Evolutionary conservation across 2,797 vertebrate species (phyloP), one percentile per base, ranked within the genome.

Genomic region (Thripadectes ignobilis): DNA sequence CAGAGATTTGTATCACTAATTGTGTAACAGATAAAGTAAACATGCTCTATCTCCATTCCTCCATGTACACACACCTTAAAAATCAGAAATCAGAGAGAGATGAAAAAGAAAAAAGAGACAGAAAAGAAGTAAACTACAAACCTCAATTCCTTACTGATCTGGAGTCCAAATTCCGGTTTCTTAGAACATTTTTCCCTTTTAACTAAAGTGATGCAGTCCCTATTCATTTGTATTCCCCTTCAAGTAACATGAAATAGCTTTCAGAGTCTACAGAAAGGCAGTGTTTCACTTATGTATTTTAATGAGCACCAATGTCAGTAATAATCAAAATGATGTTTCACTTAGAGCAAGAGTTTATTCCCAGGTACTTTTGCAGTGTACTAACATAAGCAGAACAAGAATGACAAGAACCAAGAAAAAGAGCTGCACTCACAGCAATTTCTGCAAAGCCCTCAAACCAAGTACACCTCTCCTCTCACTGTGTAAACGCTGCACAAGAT

Each of bases 211-310:
- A 98, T 97, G 97, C 97, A 98, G 97, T 98, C 97, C 96, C 96
- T 97, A 97, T 98, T 98, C 97, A 97, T 98, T 98, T 98, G 97
- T 96, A 97, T 97, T 98, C 97, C 88, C 97, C 98, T 97, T 96
- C 97, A 98, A 98, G 98, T 98, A 98, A 98, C 98, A 98, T 97
- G 98, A 98, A 98, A 98, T 98, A 98, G 98, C 98, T 98, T 98
- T 99, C 98, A 98, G 97, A 98, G 96, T 97, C 97, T 98, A 97
- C 94, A 97, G 97, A 98, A 98, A 98, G 88, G 77, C 92, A 80
- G 96, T 97, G 96, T 98, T 98, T 98, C 98, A 98, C 97, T 98
- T 97, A 97, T 98, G 98, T 98, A 98, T 98, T 96, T 98, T 98
- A 99, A 98, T 98, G 98, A 99, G 98, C 97, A 97, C 96, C 96